Percentiles rank a stretch among this genome's conserved stretches.
Evolutionary conservation across 2,888 invertebrate genomes (phyloP).

Genomic region (Volucella inanis): DNA sequence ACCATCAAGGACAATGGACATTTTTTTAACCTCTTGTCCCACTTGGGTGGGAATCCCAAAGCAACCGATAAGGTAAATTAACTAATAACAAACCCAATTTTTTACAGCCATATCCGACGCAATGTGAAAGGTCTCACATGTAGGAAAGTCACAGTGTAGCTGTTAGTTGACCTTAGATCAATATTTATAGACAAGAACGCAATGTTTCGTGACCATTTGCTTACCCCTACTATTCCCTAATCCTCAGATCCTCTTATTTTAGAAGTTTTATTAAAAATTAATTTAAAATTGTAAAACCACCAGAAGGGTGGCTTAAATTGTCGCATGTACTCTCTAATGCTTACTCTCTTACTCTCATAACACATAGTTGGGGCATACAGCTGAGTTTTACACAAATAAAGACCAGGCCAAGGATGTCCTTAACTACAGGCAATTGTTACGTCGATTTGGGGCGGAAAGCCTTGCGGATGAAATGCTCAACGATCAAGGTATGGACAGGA

Average conservation of each 20-base stretch:
- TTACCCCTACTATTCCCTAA: not conserved
- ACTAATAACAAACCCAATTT: slow-evolving; percentile 39
- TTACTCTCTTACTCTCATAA: slow-evolving; percentile 6
- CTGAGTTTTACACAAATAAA: slow-evolving; percentile 90
- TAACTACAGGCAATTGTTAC: slow-evolving; percentile 87
- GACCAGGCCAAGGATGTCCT: slow-evolving; percentile 85
- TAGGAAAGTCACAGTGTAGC: not conserved
- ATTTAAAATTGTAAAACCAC: slow-evolving; percentile 20
- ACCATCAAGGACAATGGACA: slow-evolving; percentile 93
- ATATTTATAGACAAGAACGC: slow-evolving; percentile 53
- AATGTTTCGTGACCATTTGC: slow-evolving; percentile 39
- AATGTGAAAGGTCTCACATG: slow-evolving; percentile 51
- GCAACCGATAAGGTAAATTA: slow-evolving; percentile 91
- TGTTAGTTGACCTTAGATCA: slow-evolving; percentile 43
- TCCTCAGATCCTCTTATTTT: slow-evolving; percentile 17
- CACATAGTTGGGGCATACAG: slow-evolving; percentile 88
- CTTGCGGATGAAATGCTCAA: slow-evolving; percentile 88
- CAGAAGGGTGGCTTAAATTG: too few species aligned
- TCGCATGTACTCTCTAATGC: not conserved
- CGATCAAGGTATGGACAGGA: slow-evolving; percentile 88
- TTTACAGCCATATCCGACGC: slow-evolving; percentile 26
- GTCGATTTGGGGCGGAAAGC: slow-evolving; percentile 88
- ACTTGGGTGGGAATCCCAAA: slow-evolving; percentile 93
- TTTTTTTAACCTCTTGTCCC: slow-evolving; percentile 92
- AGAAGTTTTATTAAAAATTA: slow-evolving; percentile 41